These are phyloP conservation scores for Eleutherodactylus coqui DNA, from an alignment of 2,797 vertebrate species.

Conservation along the genomic window DNA sequence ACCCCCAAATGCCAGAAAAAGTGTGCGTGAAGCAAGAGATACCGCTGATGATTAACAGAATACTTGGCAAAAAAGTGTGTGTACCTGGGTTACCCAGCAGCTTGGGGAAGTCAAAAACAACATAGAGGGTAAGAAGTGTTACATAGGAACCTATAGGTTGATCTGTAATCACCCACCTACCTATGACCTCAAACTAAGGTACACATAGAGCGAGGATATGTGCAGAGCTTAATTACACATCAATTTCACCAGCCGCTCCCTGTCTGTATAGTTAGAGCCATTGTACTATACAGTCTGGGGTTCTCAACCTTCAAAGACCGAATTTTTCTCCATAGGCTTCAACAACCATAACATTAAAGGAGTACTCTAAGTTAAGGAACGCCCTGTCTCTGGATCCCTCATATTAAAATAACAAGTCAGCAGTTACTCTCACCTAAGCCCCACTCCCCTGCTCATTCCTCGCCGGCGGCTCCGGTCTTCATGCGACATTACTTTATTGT, in stretches of 20 bases:
- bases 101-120: background rate
- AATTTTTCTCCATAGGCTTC: no score
- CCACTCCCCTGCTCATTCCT: no score
- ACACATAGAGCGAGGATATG: background rate
- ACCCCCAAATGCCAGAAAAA: no score
- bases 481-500: no score
- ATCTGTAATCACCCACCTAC: slow-evolving; percentile 11
- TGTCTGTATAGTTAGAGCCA: background rate
- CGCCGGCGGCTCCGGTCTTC: no score
- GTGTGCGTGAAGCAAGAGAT: no score
- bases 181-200: background rate
- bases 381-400: no score
- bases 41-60: slow-evolving; percentile 28
- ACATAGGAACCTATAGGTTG: background rate
- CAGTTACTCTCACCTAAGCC: no score
- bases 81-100: background rate
- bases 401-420: no score
- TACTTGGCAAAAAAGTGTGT: slow-evolving; percentile 13
- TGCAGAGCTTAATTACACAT: background rate
- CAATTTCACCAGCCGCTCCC: background rate
- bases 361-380: no score
- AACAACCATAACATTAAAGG: no score
- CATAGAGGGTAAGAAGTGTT: background rate
- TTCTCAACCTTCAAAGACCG: background rate
- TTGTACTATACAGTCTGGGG: background rate